Conservation (phyloP, 2,888 invertebrate species). For the Mesorhabditis belari region DNA sequence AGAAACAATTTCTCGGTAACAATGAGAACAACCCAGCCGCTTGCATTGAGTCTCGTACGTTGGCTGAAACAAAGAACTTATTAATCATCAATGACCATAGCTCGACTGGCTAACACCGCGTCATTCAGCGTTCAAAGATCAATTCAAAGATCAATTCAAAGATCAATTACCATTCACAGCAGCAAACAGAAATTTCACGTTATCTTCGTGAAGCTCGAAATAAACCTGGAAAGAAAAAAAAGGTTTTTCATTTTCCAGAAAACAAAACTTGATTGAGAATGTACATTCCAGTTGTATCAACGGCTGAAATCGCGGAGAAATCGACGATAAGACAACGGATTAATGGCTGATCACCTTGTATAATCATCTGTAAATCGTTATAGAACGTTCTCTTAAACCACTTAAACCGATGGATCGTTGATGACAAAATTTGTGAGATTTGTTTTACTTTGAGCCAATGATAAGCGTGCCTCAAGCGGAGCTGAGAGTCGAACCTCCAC, state of each 20-base stretch:
- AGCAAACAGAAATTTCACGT: constrained; percentile 25
- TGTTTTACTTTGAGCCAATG: neutral
- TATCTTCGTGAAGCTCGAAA: constrained; percentile 29
- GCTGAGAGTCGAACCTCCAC: neutral
- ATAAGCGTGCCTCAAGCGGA: neutral
- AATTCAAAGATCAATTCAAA: neutral
- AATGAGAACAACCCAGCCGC: constrained; percentile 12
- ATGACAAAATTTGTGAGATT: neutral
- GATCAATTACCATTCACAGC: constrained; percentile 13
- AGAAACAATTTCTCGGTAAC: neutral
- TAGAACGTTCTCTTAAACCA: too few relatives aligned
- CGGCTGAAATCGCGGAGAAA: constrained; percentile 3
- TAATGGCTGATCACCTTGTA: neutral
- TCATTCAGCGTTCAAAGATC: too few relatives aligned
- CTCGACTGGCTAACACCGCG: too few relatives aligned
- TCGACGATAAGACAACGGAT: constrained; percentile 5
- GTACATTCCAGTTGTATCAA: constrained; percentile 6
- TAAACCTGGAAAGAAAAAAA: constrained; percentile 18
- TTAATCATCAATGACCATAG: too few relatives aligned
- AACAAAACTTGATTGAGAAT: constrained; percentile 6
- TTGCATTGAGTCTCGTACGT: constrained; percentile 23
- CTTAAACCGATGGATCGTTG: neutral
- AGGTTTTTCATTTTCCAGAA: neutral
- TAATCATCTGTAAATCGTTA: too few relatives aligned
- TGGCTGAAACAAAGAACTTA: constrained; percentile 8